A percentile compares a stretch with the other conserved stretches of the same genome.
These are phyloP conservation scores for Enteromius unitaeniatus DNA, from an alignment of 2,797 vertebrate species.

Conservation along the genomic window DNA sequence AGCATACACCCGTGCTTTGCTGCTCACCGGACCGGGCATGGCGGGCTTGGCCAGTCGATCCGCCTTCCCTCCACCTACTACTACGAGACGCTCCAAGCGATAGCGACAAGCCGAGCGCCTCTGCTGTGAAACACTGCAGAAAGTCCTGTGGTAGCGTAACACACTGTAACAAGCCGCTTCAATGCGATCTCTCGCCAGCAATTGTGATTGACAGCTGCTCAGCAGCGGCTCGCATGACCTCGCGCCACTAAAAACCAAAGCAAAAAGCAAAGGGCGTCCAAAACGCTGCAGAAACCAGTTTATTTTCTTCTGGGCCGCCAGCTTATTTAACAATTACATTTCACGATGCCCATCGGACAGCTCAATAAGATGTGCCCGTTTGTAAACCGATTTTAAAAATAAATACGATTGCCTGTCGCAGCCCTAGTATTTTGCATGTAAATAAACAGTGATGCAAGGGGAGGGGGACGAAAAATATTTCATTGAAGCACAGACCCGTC, in stretches of 20 bases:
- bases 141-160: neutral
- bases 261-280: slow-evolving; percentile 71
- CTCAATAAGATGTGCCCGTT: neutral
- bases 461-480: neutral
- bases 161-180: slow-evolving; percentile 60
- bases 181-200: slow-evolving; percentile 61
- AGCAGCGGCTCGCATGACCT: slow-evolving; percentile 58
- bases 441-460: neutral
- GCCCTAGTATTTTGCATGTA: neutral
- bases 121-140: slow-evolving; percentile 56
- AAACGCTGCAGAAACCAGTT: slow-evolving; percentile 72
- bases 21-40: slow-evolving; percentile 96
- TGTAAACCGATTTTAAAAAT: neutral
- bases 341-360: neutral
- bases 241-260: slow-evolving; percentile 72
- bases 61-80: slow-evolving; percentile 66
- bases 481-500: slow-evolving; percentile 3
- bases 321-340: slow-evolving; percentile 38
- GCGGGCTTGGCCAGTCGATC: slow-evolving; percentile 78
- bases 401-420: neutral
- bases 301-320: slow-evolving; percentile 61
- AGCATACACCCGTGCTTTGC: slow-evolving; percentile 96
- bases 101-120: slow-evolving; percentile 68
- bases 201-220: slow-evolving; percentile 59
- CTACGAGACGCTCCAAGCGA: slow-evolving; percentile 66